Conservation (phyloP, 2,888 invertebrate species). For the Caradrina kadenii region DNA sequence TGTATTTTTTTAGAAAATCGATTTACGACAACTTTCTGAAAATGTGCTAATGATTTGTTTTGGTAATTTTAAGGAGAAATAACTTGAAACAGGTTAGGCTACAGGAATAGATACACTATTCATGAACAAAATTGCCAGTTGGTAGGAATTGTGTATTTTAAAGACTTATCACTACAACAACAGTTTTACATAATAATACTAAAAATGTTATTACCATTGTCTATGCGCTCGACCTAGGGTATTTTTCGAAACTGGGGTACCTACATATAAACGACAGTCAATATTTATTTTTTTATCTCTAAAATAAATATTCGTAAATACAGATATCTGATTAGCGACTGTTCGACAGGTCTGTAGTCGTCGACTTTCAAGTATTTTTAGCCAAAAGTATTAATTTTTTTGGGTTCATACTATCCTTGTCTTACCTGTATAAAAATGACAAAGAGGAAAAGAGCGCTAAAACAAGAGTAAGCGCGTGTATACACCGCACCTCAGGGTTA, state of each 20-base stretch:
- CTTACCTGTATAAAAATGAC: not conserved
- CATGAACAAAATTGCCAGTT: too few relatives aligned
- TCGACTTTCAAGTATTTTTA: not conserved
- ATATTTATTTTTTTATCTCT: too few relatives aligned
- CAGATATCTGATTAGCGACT: not conserved
- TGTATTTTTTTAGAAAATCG: too few relatives aligned
- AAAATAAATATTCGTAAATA: too few relatives aligned
- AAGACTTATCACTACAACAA: too few relatives aligned
- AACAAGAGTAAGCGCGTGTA: not conserved
- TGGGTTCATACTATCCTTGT: conserved; percentile 13
- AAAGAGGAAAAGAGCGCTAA: conserved; percentile 13
- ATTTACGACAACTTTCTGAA: not conserved
- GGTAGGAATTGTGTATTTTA: too few relatives aligned
- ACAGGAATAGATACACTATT: not conserved
- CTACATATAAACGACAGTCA: too few relatives aligned
- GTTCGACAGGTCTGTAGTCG: not conserved
- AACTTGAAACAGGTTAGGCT: not conserved
- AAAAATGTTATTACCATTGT: too few relatives aligned
- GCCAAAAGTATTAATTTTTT: not conserved
- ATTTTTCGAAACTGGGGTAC: too few relatives aligned
- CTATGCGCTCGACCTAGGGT: too few relatives aligned
- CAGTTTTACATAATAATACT: too few relatives aligned
- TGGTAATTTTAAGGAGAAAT: not conserved
- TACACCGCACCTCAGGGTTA: not conserved
- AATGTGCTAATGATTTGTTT: not conserved